Evolutionary conservation across 2,797 vertebrate species (phyloP).

Genomic region (Cercopithecus neglectus): DNA sequence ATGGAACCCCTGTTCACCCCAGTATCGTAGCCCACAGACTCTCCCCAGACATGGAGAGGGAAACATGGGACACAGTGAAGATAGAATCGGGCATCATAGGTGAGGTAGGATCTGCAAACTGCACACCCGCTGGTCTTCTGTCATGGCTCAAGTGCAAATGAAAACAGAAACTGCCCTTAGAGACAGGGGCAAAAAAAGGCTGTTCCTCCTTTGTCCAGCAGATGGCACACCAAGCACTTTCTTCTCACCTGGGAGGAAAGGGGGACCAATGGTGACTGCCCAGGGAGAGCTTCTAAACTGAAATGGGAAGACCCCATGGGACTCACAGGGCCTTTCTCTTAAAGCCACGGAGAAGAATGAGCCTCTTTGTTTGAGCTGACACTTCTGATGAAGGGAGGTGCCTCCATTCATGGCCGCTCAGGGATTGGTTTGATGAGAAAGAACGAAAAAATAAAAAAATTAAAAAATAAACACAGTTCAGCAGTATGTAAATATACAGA

Average conservation of each 20-base stretch:
- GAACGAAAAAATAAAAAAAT: neutral
- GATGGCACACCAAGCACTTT: neutral
- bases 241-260: neutral
- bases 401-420: neutral
- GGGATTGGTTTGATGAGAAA: neutral
- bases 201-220: neutral
- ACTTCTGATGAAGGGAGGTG: neutral
- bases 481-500: neutral
- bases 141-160: neutral
- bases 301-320: neutral
- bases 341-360: neutral
- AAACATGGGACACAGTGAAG: fast-evolving
- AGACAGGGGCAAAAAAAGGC: neutral
- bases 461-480: neutral
- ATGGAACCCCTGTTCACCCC: neutral
- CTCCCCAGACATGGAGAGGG: neutral
- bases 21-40: neutral
- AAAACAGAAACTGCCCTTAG: neutral
- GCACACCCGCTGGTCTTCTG: neutral
- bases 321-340: neutral
- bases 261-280: neutral
- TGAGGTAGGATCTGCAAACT: neutral
- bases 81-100: neutral
- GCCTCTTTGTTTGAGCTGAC: neutral
- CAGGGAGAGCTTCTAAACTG: neutral